Percentiles rank a stretch among this genome's conserved stretches.
Evolutionary conservation across 2,888 invertebrate genomes (phyloP).

Genomic region (Hylaea fasciaria): DNA sequence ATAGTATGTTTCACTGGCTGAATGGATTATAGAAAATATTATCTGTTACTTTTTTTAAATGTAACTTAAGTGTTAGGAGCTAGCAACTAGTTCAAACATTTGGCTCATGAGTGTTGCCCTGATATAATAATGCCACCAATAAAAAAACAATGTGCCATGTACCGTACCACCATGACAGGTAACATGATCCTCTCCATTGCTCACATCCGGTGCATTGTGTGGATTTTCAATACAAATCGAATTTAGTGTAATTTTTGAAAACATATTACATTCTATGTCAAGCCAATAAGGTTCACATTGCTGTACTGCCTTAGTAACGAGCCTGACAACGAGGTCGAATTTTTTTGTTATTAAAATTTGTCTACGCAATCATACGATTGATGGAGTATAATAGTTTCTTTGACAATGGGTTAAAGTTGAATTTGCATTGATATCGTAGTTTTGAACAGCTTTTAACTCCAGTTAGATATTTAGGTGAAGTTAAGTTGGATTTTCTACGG

Average conservation of each 20-base stretch:
- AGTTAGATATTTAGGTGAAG: constrained; percentile 10
- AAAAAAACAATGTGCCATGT: constrained; percentile 11
- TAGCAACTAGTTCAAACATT: too few relatives aligned
- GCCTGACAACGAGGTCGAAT: constrained; percentile 5
- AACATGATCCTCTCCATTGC: constrained; percentile 38
- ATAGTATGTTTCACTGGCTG: too few relatives aligned
- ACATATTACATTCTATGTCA: constrained; percentile 1
- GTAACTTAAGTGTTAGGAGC: too few relatives aligned
- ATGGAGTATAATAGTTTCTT: background rate
- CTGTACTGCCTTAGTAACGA: background rate
- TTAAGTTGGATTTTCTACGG: background rate
- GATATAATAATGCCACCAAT: background rate
- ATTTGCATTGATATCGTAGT: constrained; percentile 2
- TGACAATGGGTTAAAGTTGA: constrained; percentile 2
- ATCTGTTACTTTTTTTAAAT: too few relatives aligned
- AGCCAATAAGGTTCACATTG: constrained; percentile 10
- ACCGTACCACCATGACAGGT: constrained; percentile 24
- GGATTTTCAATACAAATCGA: constrained; percentile 25
- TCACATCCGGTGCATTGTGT: constrained; percentile 43
- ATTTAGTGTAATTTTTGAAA: background rate
- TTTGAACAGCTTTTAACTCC: constrained; percentile 3
- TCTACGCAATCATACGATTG: background rate
- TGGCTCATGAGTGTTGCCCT: too few relatives aligned
- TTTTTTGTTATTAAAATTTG: constrained; percentile 17
- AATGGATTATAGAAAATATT: too few relatives aligned